Evolutionary conservation across 2,113 vertebrate species (phyloP).

Genomic region (Noctilio leporinus): DNA sequence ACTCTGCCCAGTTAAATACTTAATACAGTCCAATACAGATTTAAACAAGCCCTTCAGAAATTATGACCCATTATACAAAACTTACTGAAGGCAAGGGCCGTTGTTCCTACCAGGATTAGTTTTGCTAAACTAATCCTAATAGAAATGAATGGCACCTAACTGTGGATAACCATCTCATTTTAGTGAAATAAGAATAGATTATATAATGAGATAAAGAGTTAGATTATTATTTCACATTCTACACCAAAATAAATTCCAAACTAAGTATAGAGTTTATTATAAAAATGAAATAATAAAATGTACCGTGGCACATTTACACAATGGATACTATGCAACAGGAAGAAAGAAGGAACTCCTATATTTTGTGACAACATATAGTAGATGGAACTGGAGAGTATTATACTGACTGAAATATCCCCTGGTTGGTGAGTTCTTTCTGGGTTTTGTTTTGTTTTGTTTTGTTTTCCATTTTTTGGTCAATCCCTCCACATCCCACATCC

Average conservation of each 20-base stretch:
- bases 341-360: no score
- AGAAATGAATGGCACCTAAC: not conserved
- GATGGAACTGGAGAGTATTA: no score
- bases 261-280: not conserved
- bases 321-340: no score
- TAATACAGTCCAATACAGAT: not conserved
- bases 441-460: no score
- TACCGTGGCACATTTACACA: no score
- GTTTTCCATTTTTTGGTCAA: not conserved
- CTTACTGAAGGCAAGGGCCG: not conserved
- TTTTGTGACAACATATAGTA: no score
- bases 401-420: no score
- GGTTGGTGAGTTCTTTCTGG: no score
- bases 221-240: not conserved
- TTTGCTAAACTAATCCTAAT: not conserved
- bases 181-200: not conserved
- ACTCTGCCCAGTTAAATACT: not conserved
- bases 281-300: not conserved
- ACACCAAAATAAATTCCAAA: not conserved
- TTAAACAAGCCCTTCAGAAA: not conserved
- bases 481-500: no score
- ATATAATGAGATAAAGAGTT: not conserved
- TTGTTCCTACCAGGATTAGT: not conserved
- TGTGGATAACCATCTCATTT: not conserved
- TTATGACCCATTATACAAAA: not conserved